Conservation (phyloP, 2,113 vertebrate genomes). For the Plecotus auritus region DNA sequence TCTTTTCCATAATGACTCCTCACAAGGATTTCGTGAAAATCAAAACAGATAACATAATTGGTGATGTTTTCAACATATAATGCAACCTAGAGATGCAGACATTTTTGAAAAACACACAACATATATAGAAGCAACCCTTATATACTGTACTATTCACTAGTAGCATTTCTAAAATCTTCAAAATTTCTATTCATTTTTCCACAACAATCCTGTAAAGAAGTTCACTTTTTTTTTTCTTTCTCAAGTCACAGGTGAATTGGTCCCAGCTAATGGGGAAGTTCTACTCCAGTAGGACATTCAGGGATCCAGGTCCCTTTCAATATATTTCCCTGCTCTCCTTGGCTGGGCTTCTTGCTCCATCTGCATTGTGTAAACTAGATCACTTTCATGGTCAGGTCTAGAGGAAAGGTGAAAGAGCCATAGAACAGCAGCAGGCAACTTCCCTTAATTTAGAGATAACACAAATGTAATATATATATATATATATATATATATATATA, state of each 20-base stretch:
- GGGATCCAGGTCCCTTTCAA: neutral
- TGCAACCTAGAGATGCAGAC: neutral
- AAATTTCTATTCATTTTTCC: neutral
- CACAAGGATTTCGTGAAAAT: neutral
- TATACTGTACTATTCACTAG: neutral
- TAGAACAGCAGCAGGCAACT: neutral
- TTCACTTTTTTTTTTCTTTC: neutral
- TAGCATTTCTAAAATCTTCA: neutral
- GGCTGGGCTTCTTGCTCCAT: neutral
- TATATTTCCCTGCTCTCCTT: neutral
- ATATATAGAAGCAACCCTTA: neutral
- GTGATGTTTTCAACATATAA: neutral
- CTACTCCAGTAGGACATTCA: neutral
- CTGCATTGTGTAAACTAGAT: neutral
- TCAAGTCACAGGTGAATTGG: neutral
- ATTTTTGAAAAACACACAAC: neutral
- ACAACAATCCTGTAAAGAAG: neutral
- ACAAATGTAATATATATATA: too few species aligned
- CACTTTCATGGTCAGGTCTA: neutral
- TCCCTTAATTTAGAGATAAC: neutral
- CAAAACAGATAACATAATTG: neutral
- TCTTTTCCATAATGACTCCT: neutral
- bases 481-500: too few species aligned
- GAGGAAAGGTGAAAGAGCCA: neutral
- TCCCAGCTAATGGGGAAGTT: neutral